Evolutionary conservation across 1,140 invertebrate genomes (phyloP).

Genomic region (Globodera rostochiensis): DNA sequence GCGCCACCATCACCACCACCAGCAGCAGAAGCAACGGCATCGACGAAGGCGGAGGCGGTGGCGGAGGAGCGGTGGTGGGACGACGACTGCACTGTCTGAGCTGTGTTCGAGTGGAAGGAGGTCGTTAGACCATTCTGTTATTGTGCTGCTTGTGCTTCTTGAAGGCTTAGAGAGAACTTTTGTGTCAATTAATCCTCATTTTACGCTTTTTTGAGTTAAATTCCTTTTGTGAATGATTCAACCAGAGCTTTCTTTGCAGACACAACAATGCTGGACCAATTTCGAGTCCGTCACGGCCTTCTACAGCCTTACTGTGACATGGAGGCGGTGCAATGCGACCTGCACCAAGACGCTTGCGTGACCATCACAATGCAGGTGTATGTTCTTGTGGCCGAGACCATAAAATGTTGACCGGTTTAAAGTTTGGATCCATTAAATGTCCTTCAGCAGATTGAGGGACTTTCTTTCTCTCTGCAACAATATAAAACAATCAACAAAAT

Average conservation of each 20-base stretch:
- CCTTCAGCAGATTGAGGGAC: too few relatives aligned
- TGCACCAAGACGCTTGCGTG: slow-evolving; percentile 33
- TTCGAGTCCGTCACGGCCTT: slow-evolving; percentile 31
- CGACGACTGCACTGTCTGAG: slow-evolving; percentile 27
- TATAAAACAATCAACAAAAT: too few relatives aligned
- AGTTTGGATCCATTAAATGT: too few relatives aligned
- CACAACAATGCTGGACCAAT: slow-evolving; percentile 34
- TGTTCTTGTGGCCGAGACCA: too few relatives aligned
- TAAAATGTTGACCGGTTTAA: too few relatives aligned
- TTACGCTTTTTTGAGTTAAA: not conserved
- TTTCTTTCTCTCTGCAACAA: too few relatives aligned
- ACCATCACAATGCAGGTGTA: slow-evolving; percentile 34
- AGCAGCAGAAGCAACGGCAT: not conserved
- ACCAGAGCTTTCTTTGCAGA: slow-evolving; percentile 2
- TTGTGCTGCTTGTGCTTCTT: too few relatives aligned
- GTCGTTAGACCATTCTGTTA: not conserved
- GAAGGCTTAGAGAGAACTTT: too few relatives aligned
- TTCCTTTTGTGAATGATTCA: not conserved
- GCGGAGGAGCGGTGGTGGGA: not conserved
- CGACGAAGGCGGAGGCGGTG: not conserved
- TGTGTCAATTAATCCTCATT: not conserved
- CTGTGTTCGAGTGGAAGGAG: slow-evolving; percentile 25
- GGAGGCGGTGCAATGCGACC: slow-evolving; percentile 30
- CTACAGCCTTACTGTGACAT: slow-evolving; percentile 30
- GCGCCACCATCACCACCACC: not conserved